Conservation (phyloP, 2,888 invertebrate genomes). For the Cheilosia variabilis region DNA sequence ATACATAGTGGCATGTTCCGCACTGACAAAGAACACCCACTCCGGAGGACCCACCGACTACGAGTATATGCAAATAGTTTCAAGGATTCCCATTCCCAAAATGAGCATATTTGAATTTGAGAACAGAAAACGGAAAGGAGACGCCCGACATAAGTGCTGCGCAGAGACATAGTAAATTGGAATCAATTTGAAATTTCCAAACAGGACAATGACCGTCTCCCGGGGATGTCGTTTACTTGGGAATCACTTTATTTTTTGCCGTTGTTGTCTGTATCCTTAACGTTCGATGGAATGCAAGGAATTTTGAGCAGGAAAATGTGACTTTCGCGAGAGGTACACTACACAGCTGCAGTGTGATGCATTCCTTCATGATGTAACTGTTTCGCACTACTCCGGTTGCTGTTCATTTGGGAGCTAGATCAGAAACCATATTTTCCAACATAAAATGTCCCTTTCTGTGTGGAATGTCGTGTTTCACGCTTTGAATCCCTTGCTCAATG, state of each 20-base stretch:
- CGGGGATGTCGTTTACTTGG: constrained; percentile 17
- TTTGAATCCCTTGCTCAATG: constrained; percentile 78
- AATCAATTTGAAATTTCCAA: constrained; percentile 63
- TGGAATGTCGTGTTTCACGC: constrained; percentile 39
- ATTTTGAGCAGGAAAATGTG: constrained; percentile 2
- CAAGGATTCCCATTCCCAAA: constrained; percentile 35
- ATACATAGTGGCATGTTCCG: background rate
- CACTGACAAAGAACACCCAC: constrained; percentile 43
- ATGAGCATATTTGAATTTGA: constrained; percentile 50
- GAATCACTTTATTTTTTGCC: background rate
- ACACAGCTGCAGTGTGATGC: constrained; percentile 22
- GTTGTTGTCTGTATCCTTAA: constrained; percentile 2
- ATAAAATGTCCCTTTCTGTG: background rate
- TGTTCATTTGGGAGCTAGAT: constrained; percentile 13
- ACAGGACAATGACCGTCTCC: constrained; percentile 62
- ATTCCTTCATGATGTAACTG: constrained; percentile 7
- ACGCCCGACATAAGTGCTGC: constrained; percentile 45
- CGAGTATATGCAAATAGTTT: constrained; percentile 59
- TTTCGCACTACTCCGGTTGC: background rate
- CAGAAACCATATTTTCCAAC: constrained; percentile 1
- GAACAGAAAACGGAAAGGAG: constrained; percentile 31
- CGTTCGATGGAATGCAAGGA: constrained; percentile 6
- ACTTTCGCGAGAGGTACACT: constrained; percentile 6
- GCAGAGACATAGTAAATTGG: constrained; percentile 57
- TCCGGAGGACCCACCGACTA: constrained; percentile 2